Conservation (phyloP, 2,888 invertebrate genomes). For the Bhutanitis thaidina region DNA sequence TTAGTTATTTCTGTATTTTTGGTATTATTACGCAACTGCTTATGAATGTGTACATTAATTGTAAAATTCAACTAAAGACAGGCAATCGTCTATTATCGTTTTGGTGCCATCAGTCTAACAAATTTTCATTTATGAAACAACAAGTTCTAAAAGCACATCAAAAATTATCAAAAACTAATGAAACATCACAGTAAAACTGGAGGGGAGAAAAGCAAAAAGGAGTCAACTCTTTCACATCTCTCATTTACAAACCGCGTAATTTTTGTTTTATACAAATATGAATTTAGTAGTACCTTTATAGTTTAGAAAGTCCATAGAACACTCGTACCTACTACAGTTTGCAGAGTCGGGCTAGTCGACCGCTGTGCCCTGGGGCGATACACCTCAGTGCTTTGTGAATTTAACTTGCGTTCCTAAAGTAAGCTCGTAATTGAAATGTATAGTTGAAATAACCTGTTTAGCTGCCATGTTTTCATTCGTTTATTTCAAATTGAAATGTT, state of each 20-base stretch:
- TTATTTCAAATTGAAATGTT: neutral
- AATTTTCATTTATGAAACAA: no score
- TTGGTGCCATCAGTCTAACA: no score
- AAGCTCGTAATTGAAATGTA: constrained; percentile 72
- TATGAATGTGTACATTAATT: no score
- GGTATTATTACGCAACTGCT: no score
- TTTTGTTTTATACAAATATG: constrained; percentile 1
- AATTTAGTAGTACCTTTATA: neutral
- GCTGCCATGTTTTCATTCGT: constrained; percentile 23
- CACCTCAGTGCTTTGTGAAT: constrained; percentile 65
- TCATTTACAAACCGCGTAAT: neutral
- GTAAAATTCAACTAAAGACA: no score
- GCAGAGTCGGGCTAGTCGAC: constrained; percentile 26
- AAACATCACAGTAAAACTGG: no score
- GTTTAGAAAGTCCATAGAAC: neutral
- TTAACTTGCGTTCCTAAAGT: constrained; percentile 64
- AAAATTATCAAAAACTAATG: no score
- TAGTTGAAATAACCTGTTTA: constrained; percentile 59
- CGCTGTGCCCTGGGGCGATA: constrained; percentile 45
- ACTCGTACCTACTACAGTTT: constrained; percentile 41
- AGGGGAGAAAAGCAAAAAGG: no score
- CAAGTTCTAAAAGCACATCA: no score
- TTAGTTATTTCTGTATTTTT: no score
- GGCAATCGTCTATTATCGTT: no score
- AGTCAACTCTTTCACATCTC: no score